Conservation (phyloP, 1,140 invertebrate genomes). For the Holotrichia oblita region DNA sequence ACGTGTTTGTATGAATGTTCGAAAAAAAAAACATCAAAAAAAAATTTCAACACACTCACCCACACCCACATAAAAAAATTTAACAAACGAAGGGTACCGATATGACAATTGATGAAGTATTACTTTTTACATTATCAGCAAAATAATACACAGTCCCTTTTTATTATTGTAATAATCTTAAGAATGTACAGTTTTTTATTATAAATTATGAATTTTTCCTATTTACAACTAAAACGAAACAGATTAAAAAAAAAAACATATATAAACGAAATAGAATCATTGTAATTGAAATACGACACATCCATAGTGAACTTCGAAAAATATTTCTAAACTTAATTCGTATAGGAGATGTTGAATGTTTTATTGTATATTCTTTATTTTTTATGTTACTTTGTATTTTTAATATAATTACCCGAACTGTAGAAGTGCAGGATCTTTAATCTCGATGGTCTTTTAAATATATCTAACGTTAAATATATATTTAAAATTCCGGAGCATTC, state of each 20-base stretch:
- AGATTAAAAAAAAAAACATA: not conserved
- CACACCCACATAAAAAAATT: not conserved
- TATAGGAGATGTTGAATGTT: not conserved
- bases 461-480: too few species aligned
- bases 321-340: too few species aligned
- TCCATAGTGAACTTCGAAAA: not conserved
- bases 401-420: not conserved
- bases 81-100: not conserved
- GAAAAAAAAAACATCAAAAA: constrained; percentile 4
- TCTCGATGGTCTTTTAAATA: too few species aligned
- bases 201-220: constrained; percentile 9
- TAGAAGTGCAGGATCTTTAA: not conserved
- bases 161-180: not conserved
- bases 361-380: not conserved
- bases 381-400: not conserved
- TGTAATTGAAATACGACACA: not conserved
- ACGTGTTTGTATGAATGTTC: not conserved
- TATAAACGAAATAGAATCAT: not conserved
- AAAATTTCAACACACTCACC: too few species aligned
- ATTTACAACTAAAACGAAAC: not conserved
- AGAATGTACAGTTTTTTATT: constrained; percentile 13
- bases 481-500: too few species aligned
- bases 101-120: constrained; percentile 13
- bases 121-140: not conserved
- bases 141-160: constrained; percentile 10